phyloP scores from a whole-genome alignment of 2,888 invertebrate species.

The Caenorhabditis zanzibari region DNA sequence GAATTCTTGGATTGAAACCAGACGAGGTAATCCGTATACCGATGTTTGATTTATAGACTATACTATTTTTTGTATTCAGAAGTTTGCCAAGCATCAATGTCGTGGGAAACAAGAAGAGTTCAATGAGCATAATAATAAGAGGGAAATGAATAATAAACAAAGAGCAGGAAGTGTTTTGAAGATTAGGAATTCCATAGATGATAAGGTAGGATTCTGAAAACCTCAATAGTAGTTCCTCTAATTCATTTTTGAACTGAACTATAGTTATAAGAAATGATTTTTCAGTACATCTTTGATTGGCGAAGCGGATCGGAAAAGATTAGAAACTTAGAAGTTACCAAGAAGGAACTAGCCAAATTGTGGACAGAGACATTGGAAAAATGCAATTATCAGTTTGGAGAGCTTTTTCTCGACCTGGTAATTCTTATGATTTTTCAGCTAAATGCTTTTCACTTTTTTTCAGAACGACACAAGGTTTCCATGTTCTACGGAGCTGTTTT shows the following conservation, averaged over 20 bases:
- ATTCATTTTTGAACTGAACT: too few species aligned
- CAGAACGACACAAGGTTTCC: not conserved
- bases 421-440: too few species aligned
- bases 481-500: not conserved
- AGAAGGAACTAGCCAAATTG: not conserved
- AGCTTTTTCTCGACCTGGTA: constrained; percentile 31
- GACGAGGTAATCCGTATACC: constrained; percentile 1
- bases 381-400: constrained; percentile 19
- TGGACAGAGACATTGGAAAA: not conserved
- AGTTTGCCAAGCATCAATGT: not conserved
- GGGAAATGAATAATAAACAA: not conserved
- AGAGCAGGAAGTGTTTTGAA: not conserved
- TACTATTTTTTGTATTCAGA: constrained; percentile 9
- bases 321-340: not conserved
- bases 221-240: too few species aligned
- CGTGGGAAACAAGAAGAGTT: constrained; percentile 8
- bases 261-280: not conserved
- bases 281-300: constrained; percentile 4
- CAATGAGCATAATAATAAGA: not conserved
- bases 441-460: not conserved
- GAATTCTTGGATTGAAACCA: constrained; percentile 6
- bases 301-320: not conserved
- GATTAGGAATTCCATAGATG: not conserved
- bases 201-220: not conserved
- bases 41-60: not conserved